Percentiles rank a stretch among this genome's conserved stretches.
phyloP scores from a whole-genome alignment of 1,140 invertebrate genomes.

The Octopus sinensis region DNA sequence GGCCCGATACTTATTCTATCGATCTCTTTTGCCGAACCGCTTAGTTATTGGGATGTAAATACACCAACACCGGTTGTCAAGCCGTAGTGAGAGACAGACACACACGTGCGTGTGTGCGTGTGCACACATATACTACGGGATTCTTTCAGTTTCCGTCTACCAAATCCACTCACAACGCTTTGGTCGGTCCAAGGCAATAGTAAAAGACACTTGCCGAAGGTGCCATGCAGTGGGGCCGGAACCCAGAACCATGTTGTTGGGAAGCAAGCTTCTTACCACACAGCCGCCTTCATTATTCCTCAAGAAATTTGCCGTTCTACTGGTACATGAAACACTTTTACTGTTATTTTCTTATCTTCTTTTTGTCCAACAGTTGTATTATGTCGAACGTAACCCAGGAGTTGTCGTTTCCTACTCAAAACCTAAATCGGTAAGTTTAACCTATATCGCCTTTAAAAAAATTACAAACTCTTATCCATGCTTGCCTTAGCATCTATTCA shows the following conservation, averaged over 20 bases:
- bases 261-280: too few relatives aligned
- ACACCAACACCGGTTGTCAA: too few relatives aligned
- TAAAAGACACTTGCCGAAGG: background rate
- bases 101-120: too few relatives aligned
- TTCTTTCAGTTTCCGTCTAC: background rate
- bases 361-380: conserved; percentile 32
- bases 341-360: background rate
- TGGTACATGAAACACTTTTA: background rate
- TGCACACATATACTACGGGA: too few relatives aligned
- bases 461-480: background rate
- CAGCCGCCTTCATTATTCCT: background rate
- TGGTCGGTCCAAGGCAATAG: background rate
- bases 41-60: too few relatives aligned
- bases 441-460: background rate
- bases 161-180: background rate
- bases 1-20: too few relatives aligned
- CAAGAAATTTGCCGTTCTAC: background rate
- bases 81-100: too few relatives aligned
- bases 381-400: conserved; percentile 43
- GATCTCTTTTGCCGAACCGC: too few relatives aligned
- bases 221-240: background rate
- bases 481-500: too few relatives aligned
- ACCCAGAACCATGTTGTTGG: background rate
- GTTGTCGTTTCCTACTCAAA: conserved; percentile 42
- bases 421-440: conserved; percentile 21